phyloP scores from a whole-genome alignment of 2,797 vertebrate genomes.

The Xiphophorus birchmanni region DNA sequence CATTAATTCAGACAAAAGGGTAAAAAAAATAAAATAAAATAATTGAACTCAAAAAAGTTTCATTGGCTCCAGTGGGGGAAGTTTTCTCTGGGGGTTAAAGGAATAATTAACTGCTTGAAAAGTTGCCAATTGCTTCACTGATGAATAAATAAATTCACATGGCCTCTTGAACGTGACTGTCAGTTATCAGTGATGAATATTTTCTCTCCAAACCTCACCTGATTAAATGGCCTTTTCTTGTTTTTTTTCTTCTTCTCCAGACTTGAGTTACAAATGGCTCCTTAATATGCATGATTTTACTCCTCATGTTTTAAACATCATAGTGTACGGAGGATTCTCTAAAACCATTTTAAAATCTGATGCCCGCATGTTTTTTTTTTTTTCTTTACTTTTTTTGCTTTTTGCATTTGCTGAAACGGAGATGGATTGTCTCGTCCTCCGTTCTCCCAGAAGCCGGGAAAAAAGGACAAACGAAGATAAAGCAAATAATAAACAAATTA shows the following conservation, averaged over 20 bases:
- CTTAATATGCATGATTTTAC: conserved; percentile 89
- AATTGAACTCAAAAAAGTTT: conserved; percentile 4
- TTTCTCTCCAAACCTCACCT: conserved; percentile 89
- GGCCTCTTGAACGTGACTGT: conserved; percentile 83
- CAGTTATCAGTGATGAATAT: conserved; percentile 87
- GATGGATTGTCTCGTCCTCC: conserved; percentile 73
- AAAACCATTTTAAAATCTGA: conserved; percentile 71
- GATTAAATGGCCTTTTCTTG: conserved; percentile 91
- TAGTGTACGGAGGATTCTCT: conserved; percentile 75
- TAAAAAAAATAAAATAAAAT: conserved; percentile 1
- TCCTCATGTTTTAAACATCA: conserved; percentile 83
- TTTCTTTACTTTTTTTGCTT: conserved; percentile 14
- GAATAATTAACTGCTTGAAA: conserved; percentile 77
- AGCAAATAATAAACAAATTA: conserved; percentile 75
- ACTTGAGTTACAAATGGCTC: conserved; percentile 84
- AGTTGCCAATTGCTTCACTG: conserved; percentile 86
- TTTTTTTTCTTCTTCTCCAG: conserved; percentile 86
- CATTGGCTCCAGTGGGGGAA: conserved; percentile 28
- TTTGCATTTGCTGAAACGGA: conserved; percentile 69
- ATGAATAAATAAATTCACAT: conserved; percentile 87
- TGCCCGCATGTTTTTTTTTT: conserved; percentile 61
- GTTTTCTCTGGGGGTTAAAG: conserved; percentile 40
- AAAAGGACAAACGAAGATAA: conserved; percentile 59
- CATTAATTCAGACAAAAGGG: background rate
- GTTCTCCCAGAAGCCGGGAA: conserved; percentile 66